A percentile compares a stretch with the other conserved stretches of the same genome.
phyloP scores from a whole-genome alignment of 2,113 vertebrate species.

The Pollachius pollachius region DNA sequence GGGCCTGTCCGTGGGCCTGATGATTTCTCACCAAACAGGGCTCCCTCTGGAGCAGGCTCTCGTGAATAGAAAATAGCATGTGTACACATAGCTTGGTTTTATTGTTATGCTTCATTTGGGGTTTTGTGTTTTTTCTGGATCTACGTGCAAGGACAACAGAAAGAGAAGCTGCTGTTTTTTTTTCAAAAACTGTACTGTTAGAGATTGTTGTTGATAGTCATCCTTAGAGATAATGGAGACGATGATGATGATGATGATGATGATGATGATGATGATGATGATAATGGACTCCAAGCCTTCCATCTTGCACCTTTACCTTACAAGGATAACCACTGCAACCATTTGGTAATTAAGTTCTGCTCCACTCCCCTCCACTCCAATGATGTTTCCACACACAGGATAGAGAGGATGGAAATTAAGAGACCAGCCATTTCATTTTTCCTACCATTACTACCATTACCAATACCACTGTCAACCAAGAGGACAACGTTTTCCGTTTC shows the following conservation, averaged over 20 bases:
- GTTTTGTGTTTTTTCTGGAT: not conserved
- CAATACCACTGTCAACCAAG: too few relatives aligned
- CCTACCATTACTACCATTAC: too few relatives aligned
- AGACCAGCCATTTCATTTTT: too few relatives aligned
- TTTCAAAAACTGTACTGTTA: not conserved
- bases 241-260: not conserved
- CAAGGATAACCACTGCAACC: not conserved
- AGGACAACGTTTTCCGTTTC: too few relatives aligned
- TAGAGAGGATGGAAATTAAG: too few relatives aligned
- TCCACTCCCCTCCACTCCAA: too few relatives aligned
- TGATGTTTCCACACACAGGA: too few relatives aligned
- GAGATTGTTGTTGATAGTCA: not conserved
- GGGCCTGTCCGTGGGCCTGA: not conserved
- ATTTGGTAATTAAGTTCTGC: too few relatives aligned
- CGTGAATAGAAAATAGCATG: not conserved
- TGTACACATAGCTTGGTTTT: not conserved
- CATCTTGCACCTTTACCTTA: not conserved
- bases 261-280: not conserved
- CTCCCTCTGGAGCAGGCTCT: not conserved
- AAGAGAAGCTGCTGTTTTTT: not conserved
- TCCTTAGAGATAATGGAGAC: not conserved
- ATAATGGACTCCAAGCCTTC: not conserved
- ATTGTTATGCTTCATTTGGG: not conserved
- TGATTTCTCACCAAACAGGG: not conserved
- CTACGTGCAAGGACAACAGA: not conserved